Conservation (phyloP, 2,888 invertebrate genomes). For the Limnephilus marmoratus region DNA sequence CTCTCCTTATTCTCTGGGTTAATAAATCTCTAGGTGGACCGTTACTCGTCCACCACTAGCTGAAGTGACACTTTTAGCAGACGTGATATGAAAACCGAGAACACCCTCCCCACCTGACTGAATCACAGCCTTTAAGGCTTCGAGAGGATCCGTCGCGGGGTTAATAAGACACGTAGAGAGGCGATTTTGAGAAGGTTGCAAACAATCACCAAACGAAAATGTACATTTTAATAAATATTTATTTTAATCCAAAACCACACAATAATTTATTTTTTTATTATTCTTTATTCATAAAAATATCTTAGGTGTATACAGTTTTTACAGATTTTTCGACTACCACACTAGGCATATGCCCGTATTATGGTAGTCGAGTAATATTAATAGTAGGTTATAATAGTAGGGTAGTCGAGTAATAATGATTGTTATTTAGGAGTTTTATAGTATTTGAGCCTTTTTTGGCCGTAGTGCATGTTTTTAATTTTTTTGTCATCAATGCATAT, state of each 20-base stretch:
- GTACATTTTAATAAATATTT: background rate
- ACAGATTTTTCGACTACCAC: too few species aligned
- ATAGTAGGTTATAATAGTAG: too few species aligned
- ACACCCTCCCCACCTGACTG: background rate
- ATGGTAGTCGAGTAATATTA: too few species aligned
- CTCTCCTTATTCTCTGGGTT: background rate
- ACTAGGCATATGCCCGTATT: too few species aligned
- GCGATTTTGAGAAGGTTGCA: background rate
- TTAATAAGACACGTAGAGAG: background rate
- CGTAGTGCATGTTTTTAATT: too few species aligned
- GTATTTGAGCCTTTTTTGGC: too few species aligned
- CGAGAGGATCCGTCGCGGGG: background rate
- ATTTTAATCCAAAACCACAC: background rate
- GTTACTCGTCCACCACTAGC: background rate
- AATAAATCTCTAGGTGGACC: slow-evolving; percentile 29
- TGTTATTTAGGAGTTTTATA: too few species aligned
- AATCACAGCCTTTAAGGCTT: slow-evolving; percentile 2
- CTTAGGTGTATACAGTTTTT: too few species aligned
- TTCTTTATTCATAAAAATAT: too few species aligned
- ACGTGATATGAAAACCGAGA: slow-evolving; percentile 34
- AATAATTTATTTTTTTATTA: too few species aligned
- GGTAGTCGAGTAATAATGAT: too few species aligned
- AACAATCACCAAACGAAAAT: background rate
- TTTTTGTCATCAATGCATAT: too few species aligned
- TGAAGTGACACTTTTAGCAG: slow-evolving; percentile 9